A percentile compares a stretch with the other conserved stretches of the same genome.
Conservation (phyloP, 1,140 invertebrate genomes). For the Hyposmocoma kahamanoa region DNA sequence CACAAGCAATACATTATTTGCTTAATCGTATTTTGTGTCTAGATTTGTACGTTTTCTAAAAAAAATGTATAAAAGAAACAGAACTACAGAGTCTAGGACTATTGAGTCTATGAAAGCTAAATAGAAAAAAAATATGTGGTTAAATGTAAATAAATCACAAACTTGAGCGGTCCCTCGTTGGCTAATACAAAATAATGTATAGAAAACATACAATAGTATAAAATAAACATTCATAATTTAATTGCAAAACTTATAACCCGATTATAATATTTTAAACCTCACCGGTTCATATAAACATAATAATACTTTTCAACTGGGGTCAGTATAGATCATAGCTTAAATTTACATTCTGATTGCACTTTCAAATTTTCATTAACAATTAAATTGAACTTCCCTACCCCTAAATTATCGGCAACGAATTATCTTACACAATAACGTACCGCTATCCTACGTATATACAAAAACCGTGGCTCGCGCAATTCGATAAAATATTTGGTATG, state of each 20-base stretch:
- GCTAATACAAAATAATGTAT: conserved; percentile 39
- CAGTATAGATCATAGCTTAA: conserved; percentile 54
- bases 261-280: conserved; percentile 70
- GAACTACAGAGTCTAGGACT: conserved; percentile 12
- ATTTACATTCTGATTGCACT: conserved; percentile 69
- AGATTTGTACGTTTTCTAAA: conserved; percentile 56
- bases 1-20: conserved; percentile 60
- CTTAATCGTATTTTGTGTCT: conserved; percentile 35
- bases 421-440: conserved; percentile 36
- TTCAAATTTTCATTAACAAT: conserved; percentile 62
- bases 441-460: conserved; percentile 55
- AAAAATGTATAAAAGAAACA: conserved; percentile 31
- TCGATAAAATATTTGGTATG: conserved; percentile 66
- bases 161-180: conserved; percentile 34
- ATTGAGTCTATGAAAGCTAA: conserved; percentile 21
- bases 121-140: conserved; percentile 10
- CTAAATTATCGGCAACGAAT: conserved; percentile 38
- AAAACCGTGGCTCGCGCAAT: conserved; percentile 25
- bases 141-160: conserved; percentile 20
- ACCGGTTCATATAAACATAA: conserved; percentile 69
- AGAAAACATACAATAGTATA: conserved; percentile 59
- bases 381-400: conserved; percentile 47
- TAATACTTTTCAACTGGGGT: conserved; percentile 71
- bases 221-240: conserved; percentile 70
- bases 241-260: conserved; percentile 63